Base-by-base conservation (phyloP, 2,888 invertebrate genomes). In the Pterostichus madidus region DNA sequence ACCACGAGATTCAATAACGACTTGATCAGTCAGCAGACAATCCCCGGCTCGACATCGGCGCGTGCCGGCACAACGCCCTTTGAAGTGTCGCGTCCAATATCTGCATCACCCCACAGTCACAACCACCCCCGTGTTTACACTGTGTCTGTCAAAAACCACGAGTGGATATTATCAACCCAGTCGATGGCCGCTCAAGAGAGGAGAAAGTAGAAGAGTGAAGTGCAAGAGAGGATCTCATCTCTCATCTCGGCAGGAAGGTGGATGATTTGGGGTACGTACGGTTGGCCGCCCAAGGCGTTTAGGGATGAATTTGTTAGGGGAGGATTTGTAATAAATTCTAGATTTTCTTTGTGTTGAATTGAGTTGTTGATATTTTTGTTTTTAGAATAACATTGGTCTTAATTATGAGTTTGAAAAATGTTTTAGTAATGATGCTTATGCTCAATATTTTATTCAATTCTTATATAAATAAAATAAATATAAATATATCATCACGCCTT, bases 111-210 rank as follows among this genome's bases (percentile, higher is more conserved):
- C 2, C 17, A 2, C 13, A 5, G 53, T 73, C 73, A 13, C 73
- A 39, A 13, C 10, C n/a, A 49, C 49, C 75, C 32, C 31, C 11
- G 35, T 76, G 76, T 76, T 76, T 76, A 76, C 76, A 52, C 32
- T 35, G 53, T 31, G 76, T 76, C 76, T 76, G 76, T 76, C 76
- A 76, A 76, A 76, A 76, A 76, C 76, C 52, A 76, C 76, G 76
- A 52, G 35, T 53, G 56, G 53, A 35, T 75, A 53, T 75, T 68
- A 15, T 68, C 68, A 68, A 17, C 44, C 44, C 39, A 68, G 68
- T 31, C 39, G 39, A 39, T 39, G 39, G 39, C 39, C 39, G 39
- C 39, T 39, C 31, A 75, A 49, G 76, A 76, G 76, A 53, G 56
- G 76, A 46, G 64, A 59, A 0, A 24, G 10, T 10, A 52, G 13